A percentile compares a stretch with the other conserved stretches of the same genome.
phyloP scores from a whole-genome alignment of 2,113 vertebrate species.

The Spea bombifrons region DNA sequence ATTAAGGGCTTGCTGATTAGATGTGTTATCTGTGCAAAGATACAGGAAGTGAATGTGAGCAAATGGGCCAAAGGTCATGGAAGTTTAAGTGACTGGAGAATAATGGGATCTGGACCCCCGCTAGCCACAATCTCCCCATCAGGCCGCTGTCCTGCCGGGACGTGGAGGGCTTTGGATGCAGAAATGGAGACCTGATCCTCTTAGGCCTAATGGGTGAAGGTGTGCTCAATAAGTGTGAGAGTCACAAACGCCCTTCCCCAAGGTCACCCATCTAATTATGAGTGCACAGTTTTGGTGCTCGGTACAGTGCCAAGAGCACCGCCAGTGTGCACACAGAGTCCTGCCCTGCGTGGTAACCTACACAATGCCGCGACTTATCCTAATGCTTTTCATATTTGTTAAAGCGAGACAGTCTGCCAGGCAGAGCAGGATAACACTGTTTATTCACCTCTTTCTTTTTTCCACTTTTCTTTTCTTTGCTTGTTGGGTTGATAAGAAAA shows the following conservation, averaged over 20 bases:
- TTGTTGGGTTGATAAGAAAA: conserved; percentile 31
- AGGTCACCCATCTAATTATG: conserved; percentile 29
- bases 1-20: too few relatives aligned
- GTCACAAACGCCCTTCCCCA: conserved; percentile 24
- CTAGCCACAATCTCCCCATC: too few relatives aligned
- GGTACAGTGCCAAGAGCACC: conserved; percentile 17
- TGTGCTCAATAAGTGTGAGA: neutral
- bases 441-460: conserved; percentile 39
- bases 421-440: conserved; percentile 39
- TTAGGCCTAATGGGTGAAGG: too few relatives aligned
- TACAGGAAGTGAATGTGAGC: too few relatives aligned
- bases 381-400: conserved; percentile 37
- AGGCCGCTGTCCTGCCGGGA: too few relatives aligned
- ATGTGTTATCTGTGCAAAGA: too few relatives aligned
- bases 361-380: conserved; percentile 11
- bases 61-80: too few relatives aligned
- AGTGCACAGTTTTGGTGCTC: conserved; percentile 4
- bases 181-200: too few relatives aligned
- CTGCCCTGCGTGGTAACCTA: conserved; percentile 26
- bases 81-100: too few relatives aligned
- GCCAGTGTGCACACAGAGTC: conserved; percentile 17
- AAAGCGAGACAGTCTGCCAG: conserved; percentile 47
- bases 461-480: conserved; percentile 42
- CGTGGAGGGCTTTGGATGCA: too few relatives aligned
- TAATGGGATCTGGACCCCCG: too few relatives aligned